Evolutionary conservation across 1,140 invertebrate species (phyloP), one percentile per base, ranked within the genome.

Genomic region (Panulirus ornatus): DNA sequence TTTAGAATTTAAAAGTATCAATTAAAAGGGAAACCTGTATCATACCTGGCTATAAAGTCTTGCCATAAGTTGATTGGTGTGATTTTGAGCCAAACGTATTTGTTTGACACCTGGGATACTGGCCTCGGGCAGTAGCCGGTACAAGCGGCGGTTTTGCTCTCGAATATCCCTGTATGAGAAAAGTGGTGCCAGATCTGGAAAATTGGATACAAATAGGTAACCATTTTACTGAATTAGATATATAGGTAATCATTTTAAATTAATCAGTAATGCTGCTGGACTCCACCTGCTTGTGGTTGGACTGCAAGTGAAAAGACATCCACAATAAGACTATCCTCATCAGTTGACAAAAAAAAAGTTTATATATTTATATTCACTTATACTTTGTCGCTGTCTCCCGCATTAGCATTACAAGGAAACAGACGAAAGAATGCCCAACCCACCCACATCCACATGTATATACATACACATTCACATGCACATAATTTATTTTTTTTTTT

Each of bases 101-200:
- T 81, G 78, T 34, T 36, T 71, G 1, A 73, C 11, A 8, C 63
- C 58, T 9, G 76, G 76, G 2, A 36, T 34, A n/a, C 30, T 73
- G 22, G 86, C 58, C 34, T 88, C 86, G 16, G 86, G 86, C 34
- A 88, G 63, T 38, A 88, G 30, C 22, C 54, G 58, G 34, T 88
- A 88, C 6, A 88, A 47, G 19, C 86, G 38, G 2, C 70, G 86
- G 47, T 88, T 88, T 34, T 88, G 86, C 19, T 88, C 42, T 3
- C 86, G 58, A 42, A 88, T 82, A 40, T 88, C 86, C 78, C 54
- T 71, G 22, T 88, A 88, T 22, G 86, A 82, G 70, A 88, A 88
- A 5, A 88, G 44, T 36, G 86, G 86, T 38, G 58, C 76, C n/a
- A 88, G 6, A 54, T 88, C 86, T 88, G 78, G 5, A 30, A 63